Evolutionary conservation across 2,888 invertebrate species (phyloP).

Genomic region (Dryococelus australis): DNA sequence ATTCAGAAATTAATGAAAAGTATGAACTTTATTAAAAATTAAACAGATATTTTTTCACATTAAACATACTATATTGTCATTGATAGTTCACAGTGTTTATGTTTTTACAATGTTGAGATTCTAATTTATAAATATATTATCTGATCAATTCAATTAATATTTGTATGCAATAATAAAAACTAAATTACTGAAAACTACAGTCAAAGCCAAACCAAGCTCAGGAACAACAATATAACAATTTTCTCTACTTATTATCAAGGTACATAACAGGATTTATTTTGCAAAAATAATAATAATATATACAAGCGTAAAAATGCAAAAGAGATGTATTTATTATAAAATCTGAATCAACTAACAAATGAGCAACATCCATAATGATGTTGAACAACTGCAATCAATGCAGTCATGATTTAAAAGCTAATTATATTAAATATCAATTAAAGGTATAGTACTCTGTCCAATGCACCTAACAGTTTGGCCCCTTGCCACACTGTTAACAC

Average conservation of each 20-base stretch:
- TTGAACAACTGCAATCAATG: background rate
- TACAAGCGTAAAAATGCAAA: slow-evolving; percentile 4
- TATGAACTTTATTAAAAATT: background rate
- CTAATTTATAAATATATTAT: background rate
- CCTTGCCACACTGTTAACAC: slow-evolving; percentile 16
- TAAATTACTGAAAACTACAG: background rate
- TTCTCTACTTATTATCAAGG: background rate
- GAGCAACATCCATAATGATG: background rate
- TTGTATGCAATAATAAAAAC: background rate
- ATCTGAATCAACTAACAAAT: slow-evolving; percentile 16
- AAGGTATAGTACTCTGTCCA: slow-evolving; percentile 3
- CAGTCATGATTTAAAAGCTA: background rate
- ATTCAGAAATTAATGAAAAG: background rate
- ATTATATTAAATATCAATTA: background rate
- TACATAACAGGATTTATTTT: background rate
- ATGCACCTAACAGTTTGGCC: background rate
- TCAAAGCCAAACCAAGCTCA: slow-evolving; percentile 16
- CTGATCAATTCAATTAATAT: background rate
- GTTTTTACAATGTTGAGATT: background rate
- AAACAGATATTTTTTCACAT: background rate
- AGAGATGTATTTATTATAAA: background rate
- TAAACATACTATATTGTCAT: background rate
- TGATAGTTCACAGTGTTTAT: background rate
- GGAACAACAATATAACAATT: slow-evolving; percentile 16
- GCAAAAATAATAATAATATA: background rate